phyloP scores from a whole-genome alignment of 2,113 vertebrate species.

The Cygnus buccinator region DNA sequence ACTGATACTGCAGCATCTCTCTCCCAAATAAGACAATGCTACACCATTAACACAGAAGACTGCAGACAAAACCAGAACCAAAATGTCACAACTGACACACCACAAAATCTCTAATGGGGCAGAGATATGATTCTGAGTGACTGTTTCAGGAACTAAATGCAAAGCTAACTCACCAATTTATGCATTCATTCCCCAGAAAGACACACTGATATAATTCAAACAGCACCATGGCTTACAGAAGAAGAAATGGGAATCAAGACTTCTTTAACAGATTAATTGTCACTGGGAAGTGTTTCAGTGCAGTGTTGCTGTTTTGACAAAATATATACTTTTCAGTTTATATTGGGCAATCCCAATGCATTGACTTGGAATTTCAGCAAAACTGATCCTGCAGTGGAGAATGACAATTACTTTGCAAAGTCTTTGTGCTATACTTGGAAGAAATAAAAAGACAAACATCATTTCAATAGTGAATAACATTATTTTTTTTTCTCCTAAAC shows the following conservation, averaged over 20 bases:
- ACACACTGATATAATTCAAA: background rate
- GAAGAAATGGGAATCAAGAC: background rate
- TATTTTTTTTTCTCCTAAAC: background rate
- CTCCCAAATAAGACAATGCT: background rate
- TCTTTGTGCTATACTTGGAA: background rate
- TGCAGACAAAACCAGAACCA: background rate
- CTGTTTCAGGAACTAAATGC: background rate
- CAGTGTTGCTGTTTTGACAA: background rate
- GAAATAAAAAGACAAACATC: background rate
- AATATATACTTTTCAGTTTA: background rate
- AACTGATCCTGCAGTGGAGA: background rate
- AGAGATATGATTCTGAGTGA: background rate
- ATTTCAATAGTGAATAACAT: background rate
- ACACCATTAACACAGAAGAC: background rate
- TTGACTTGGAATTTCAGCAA: background rate
- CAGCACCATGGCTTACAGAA: background rate
- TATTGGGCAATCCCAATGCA: background rate
- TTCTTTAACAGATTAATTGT: background rate
- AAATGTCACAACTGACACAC: background rate
- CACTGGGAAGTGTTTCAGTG: background rate
- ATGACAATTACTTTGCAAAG: background rate
- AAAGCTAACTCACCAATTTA: background rate
- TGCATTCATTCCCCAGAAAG: background rate
- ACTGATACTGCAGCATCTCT: background rate
- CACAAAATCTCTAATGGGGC: accelerated